phyloP scores from a whole-genome alignment of 2,797 vertebrate genomes.

The Setipinna tenuifilis region DNA sequence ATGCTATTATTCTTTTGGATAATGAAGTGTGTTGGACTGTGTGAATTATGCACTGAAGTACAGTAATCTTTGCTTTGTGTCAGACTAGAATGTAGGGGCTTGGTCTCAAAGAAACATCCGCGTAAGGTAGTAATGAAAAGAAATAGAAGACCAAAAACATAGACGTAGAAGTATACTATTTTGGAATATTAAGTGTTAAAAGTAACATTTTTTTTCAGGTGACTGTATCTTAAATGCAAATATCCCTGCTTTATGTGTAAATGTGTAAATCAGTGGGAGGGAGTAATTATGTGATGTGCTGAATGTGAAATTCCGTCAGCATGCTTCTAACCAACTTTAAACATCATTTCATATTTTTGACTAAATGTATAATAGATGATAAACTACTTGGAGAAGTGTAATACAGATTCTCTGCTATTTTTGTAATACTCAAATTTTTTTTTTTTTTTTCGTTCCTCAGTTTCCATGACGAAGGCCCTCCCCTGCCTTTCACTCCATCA shows the following conservation, averaged over 20 bases:
- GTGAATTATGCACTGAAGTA: no score
- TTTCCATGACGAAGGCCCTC: constrained; percentile 76
- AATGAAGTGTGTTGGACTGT: not conserved
- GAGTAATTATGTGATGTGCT: not conserved
- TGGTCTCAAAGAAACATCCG: no score
- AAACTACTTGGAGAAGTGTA: not conserved
- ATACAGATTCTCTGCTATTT: not conserved
- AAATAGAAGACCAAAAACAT: no score
- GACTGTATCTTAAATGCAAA: no score
- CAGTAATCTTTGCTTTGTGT: no score
- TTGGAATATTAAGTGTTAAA: no score
- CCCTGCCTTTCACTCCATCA: constrained; percentile 82
- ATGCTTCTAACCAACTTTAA: not conserved
- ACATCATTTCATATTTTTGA: not conserved
- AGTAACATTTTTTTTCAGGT: no score
- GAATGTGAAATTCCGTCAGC: no score
- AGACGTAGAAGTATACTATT: no score
- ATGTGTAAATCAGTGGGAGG: not conserved
- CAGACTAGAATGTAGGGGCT: no score
- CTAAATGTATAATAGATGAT: not conserved
- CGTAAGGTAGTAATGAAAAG: not conserved
- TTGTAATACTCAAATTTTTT: not conserved
- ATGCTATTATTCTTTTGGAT: not conserved
- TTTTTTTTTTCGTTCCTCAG: constrained; percentile 54
- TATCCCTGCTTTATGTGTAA: not conserved